Base-by-base conservation (phyloP, 2,113 vertebrate species). In the Hydrochoerus hydrochaeris region DNA sequence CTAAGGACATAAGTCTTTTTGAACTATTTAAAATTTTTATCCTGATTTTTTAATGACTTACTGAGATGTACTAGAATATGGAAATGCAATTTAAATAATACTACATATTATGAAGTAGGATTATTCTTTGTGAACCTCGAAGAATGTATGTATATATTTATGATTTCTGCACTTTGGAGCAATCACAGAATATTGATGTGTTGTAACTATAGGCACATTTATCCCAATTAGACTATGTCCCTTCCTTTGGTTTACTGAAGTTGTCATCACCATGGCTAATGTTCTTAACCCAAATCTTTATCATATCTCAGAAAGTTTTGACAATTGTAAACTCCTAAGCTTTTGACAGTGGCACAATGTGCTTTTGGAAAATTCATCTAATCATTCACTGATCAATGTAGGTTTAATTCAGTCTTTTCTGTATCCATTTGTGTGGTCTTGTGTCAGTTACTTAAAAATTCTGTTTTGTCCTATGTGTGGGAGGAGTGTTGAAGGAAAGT, bases 101-200 rank as follows among this genome's bases (percentile, higher is more conserved):
- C 19, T 63, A 52, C 84, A 28, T 67, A 32, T 35, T 77, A 30
- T 14, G 35, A 14, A 49, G 24, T 28, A n/a, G 63, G 13, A 19
- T 38, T 80, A 13, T 77, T 2, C 22, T 71, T 60, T 20, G 28
- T 63, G 0, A 20, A 22, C 52, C 60, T 49, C 17, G 0, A 24
- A 62, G 38, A 35, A 19, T 65, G 0, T 17, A 1, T 7, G 1
- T 26, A 3, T 46, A 30, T 35, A 9, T 6, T 28, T 46, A 41
- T n/a, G 32, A 16, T 35, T 41, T 38, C 77, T 52, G 1, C 3
- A 1, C 22, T 1, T 41, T 2, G 13, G 46, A 57, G 7, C 5
- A 12, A 7, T 22, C 9, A 14, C 12, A 11, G 16, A 20, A 19
- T n/a, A 0, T 3, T 14, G 12, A 13, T 10, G 2, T 63, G 1